Base-by-base conservation (phyloP, 2,888 invertebrate genomes). In the Fragum sueziense region DNA sequence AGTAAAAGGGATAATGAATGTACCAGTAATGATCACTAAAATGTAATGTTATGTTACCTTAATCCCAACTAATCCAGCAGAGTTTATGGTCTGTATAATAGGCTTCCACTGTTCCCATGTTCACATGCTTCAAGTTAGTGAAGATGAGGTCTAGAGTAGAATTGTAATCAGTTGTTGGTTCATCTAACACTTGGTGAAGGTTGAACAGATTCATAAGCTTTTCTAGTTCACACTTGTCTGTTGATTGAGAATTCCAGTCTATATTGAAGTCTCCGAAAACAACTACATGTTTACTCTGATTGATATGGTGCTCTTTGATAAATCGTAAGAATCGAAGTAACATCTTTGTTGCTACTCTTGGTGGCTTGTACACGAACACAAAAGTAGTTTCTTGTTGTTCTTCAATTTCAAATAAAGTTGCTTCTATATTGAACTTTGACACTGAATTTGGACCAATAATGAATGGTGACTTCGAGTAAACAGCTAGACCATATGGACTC, bases 181-280 rank as follows among this genome's bases (percentile, higher is more conserved):
- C 68, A 31, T n/a, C 29, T 25, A 78, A 47, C 7, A 61, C 7
- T 62, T 79, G 74, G 4, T 74, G 57, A 47, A 54, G 69, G 25
- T 67, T 61, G 37, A 37, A 31, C 22, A 52, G 31, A 22, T 37
- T 27, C 11, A 62, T 27, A 33, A 74, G 41, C 1, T 74, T 52
- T 33, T 75, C 34, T 62, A 75, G 70, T 9, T 70, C 29, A 11
- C n/a, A 1, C 17, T 69, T 29, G 9, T 79, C 57, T 31, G 34
- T 14, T 27, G 25, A 27, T 22, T n/a, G n/a, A 57, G 22, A n/a
- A 34, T 7, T 51, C 41, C 34, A 79, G 34, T 79, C 74, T 37
- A 70, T 57, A 62, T 79, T 79, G 33, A 79, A 79, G 61, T 79
- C 74, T 57, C 79, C 70, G 6, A 70, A 61, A 54, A 79, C 7